These are phyloP conservation scores for Parelbella ahira DNA, from an alignment of 2,888 invertebrate genomes.

Conservation along the genomic window DNA sequence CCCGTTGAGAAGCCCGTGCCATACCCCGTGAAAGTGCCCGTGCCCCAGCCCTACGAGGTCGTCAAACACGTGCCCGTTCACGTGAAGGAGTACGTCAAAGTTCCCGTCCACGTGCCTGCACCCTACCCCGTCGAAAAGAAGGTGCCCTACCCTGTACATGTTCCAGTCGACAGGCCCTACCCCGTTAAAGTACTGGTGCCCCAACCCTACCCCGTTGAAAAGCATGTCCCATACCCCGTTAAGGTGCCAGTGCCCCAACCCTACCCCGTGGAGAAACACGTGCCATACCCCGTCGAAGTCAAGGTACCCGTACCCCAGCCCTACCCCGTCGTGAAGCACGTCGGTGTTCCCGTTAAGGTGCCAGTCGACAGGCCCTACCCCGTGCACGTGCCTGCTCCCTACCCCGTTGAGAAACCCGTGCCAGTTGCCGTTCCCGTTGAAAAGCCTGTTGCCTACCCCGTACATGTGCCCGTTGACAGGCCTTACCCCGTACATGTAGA, in stretches of 20 bases:
- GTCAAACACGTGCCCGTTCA: constrained; percentile 85
- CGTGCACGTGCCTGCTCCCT: constrained; percentile 83
- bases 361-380: constrained; percentile 86
- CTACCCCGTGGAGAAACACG: constrained; percentile 88
- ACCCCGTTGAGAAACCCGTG: constrained; percentile 82
- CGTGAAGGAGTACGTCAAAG: constrained; percentile 89
- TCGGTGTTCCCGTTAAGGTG: constrained; percentile 84
- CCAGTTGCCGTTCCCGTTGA: constrained; percentile 83
- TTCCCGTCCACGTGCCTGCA: constrained; percentile 87
- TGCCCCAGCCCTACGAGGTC: constrained; percentile 87
- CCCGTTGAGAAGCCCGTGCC: constrained; percentile 84
- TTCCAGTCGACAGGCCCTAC: constrained; percentile 73
- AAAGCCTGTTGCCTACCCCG: constrained; percentile 82
- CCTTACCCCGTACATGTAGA: constrained; percentile 80
- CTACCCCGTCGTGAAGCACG: constrained; percentile 85
- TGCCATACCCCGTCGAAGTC: constrained; percentile 86
- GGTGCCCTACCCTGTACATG: constrained; percentile 77
- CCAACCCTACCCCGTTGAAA: constrained; percentile 90
- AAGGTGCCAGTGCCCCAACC: constrained; percentile 88
- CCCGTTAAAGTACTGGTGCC: constrained; percentile 86
- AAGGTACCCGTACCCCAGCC: constrained; percentile 88
- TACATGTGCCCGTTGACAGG: constrained; percentile 83
- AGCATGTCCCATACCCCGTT: constrained; percentile 86
- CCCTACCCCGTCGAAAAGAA: constrained; percentile 86
- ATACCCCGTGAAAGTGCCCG: constrained; percentile 84